These are phyloP conservation scores for Kryptolebias ocellatus DNA, from an alignment of 2,797 vertebrate species.

Conservation along the genomic window DNA sequence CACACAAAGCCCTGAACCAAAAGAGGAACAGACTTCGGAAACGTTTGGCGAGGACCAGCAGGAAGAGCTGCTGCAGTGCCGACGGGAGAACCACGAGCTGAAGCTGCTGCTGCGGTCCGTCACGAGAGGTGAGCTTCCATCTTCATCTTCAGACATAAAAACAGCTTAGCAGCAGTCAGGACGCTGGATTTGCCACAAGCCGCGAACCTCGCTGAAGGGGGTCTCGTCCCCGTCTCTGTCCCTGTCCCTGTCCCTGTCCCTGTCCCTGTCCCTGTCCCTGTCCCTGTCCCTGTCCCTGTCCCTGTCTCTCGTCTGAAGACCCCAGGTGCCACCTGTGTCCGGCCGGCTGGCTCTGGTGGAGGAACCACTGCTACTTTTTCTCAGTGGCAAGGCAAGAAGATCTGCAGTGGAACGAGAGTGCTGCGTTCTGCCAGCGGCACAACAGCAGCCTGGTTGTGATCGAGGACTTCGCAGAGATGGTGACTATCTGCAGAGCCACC, in stretches of 20 bases:
- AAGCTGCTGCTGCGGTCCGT: constrained; percentile 22
- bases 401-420: constrained; percentile 30
- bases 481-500: background rate
- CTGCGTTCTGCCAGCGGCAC: constrained; percentile 29
- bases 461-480: constrained; percentile 57
- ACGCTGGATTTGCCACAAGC: no score
- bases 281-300: no score
- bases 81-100: background rate
- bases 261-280: no score
- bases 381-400: constrained; percentile 33
- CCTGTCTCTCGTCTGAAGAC: constrained; percentile 23
- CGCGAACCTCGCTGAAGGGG: no score
- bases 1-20: background rate
- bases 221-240: no score
- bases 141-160: background rate
- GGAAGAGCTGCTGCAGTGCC: constrained; percentile 34
- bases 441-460: constrained; percentile 57
- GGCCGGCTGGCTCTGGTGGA: constrained; percentile 51
- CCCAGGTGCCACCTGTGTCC: constrained; percentile 57
- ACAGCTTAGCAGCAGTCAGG: no score
- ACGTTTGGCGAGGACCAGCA: background rate
- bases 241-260: background rate
- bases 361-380: constrained; percentile 53
- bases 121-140: constrained; percentile 32
- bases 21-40: background rate